Evolutionary conservation across 2,113 vertebrate species (phyloP), one percentile per base, ranked within the genome.

Genomic region (Pachycephala philippinensis): DNA sequence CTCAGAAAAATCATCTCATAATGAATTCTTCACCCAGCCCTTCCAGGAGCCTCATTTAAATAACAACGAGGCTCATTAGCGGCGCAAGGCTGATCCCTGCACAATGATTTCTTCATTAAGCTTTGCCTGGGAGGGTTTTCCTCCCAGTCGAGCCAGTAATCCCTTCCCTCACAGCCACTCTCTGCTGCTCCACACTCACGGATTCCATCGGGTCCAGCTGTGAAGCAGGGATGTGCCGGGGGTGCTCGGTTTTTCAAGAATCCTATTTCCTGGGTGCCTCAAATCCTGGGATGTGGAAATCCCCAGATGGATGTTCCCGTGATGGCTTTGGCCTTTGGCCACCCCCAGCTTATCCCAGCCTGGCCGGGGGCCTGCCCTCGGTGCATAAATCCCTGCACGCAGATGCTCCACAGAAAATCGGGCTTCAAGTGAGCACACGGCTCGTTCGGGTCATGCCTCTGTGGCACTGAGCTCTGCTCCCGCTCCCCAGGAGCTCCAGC

Each of bases 61-160:
- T 71, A 82, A 87, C 94, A 90, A 66, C 63, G 86, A 56, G 50
- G 77, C 81, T 96, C 86, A 28, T 89, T 89, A 87, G 31, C 72
- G 91, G 83, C 28, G 7, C 65, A 8, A 61, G 49, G 71, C 81
- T 89, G 87, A 81, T 83, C 80, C 47, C 4, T 10, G 61, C 89
- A 28, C 86, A 19, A 24, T 31, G 83, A 83, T 63, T 89, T 86
- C 96, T 80, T 83, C 91, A 84, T 74, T 63, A 86, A 60, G 84
- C 87, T 87, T 59, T 74, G 45, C 89, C 91, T 66, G 24, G 5
- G 30, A 89, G 89, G 90, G 78, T 64, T 93, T 94, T 81, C 90
- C 93, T 78, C 23, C 5, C 74, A 45, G 85, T 70, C 15, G 64
- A 87, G 60, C 15, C 78, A 4, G 39, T 11, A 28, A 64, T 71